phyloP scores from a whole-genome alignment of 35 echinoderm and acorn worm genomes.

The Lytechinus pictus region DNA sequence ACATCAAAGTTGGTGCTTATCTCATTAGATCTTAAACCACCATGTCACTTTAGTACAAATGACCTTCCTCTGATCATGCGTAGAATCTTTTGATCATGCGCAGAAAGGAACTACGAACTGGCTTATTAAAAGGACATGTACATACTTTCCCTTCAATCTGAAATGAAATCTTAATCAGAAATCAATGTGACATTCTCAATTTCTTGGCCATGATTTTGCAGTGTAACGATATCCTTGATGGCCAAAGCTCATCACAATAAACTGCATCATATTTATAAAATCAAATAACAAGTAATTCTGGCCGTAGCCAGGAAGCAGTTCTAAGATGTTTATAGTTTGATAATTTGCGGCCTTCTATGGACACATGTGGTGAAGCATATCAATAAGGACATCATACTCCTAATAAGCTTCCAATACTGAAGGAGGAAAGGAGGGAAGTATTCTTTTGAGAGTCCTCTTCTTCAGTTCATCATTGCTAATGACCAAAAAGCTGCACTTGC shows the following conservation, averaged over 20 bases:
- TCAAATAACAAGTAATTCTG: not conserved
- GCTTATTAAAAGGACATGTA: not conserved
- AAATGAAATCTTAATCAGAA: not conserved
- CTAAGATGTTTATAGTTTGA: not conserved
- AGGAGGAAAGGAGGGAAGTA: not conserved
- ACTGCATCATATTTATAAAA: not conserved
- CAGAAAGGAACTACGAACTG: too few relatives aligned
- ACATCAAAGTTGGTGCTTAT: too few relatives aligned
- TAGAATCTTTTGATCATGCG: too few relatives aligned
- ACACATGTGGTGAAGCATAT: not conserved
- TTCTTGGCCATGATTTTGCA: not conserved
- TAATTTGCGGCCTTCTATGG: not conserved
- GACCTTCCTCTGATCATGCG: too few relatives aligned
- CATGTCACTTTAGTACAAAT: too few relatives aligned
- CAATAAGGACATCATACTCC: not conserved
- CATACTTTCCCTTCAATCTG: not conserved
- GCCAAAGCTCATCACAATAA: not conserved
- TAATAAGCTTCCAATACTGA: not conserved
- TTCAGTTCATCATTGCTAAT: too few relatives aligned
- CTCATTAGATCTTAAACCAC: too few relatives aligned
- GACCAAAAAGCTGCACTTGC: too few relatives aligned
- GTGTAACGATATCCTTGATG: not conserved
- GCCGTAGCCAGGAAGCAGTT: not conserved
- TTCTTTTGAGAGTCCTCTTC: not conserved
- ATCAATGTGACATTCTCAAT: not conserved